Evolutionary conservation across 1,140 invertebrate species (phyloP).

Genomic region (Ostrea denselamellosa): DNA sequence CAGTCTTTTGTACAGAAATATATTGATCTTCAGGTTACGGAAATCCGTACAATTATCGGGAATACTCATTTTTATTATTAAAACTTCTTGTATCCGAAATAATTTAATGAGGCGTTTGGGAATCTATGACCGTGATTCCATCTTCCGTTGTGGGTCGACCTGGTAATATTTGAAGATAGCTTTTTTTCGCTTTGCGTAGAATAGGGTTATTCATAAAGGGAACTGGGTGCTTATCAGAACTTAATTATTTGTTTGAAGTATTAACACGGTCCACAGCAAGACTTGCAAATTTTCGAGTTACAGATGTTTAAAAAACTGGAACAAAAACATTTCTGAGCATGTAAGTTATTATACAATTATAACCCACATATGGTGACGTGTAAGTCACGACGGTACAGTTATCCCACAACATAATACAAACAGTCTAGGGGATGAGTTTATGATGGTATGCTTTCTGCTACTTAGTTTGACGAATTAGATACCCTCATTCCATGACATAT

Average conservation of each 20-base stretch:
- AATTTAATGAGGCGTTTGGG: neutral
- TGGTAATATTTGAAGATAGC: neutral
- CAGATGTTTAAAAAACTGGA: too few species aligned
- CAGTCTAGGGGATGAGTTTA: too few species aligned
- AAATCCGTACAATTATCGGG: neutral
- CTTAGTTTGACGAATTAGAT: too few species aligned
- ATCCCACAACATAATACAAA: too few species aligned
- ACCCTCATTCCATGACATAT: too few species aligned
- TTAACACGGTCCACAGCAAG: neutral
- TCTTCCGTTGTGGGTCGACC: neutral
- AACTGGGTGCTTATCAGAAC: neutral
- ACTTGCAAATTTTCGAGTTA: too few species aligned
- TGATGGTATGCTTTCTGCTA: too few species aligned
- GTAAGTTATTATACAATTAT: too few species aligned
- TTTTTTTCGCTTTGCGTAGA: neutral
- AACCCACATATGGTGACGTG: too few species aligned
- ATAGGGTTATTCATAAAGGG: neutral
- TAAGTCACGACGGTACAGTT: too few species aligned
- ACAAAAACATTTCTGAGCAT: too few species aligned
- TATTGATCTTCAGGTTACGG: neutral
- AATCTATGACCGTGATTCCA: neutral
- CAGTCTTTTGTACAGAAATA: too few species aligned
- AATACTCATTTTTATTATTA: neutral
- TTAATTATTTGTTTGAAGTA: neutral
- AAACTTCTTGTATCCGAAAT: conserved; percentile 2